A percentile compares a stretch with the other conserved stretches of the same genome.
Evolutionary conservation across 2,797 vertebrate genomes (phyloP).

Genomic region (Heterohyrax brucei): DNA sequence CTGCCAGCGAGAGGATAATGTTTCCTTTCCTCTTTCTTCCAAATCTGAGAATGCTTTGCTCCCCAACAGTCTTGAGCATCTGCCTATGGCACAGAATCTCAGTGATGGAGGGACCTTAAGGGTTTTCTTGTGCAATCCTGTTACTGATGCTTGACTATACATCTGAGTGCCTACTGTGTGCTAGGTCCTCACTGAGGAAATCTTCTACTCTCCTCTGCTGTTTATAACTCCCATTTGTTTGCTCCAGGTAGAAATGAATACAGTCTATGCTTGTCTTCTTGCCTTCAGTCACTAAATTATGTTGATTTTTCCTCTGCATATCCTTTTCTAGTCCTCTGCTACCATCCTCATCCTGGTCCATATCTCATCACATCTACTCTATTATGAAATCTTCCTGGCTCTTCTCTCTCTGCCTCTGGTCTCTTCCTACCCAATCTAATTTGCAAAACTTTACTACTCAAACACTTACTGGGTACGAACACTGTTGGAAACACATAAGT

Average conservation of each 20-base stretch:
- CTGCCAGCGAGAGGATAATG: slow-evolving; percentile 8
- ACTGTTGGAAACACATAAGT: slow-evolving; percentile 36
- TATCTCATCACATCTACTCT: slow-evolving; percentile 46
- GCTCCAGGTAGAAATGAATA: slow-evolving; percentile 61
- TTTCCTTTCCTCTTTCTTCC: slow-evolving; percentile 65
- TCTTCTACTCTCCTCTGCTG: not conserved
- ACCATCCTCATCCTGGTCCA: slow-evolving; percentile 33
- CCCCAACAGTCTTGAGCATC: not conserved
- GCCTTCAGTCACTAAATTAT: slow-evolving; percentile 46
- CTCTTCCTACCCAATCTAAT: slow-evolving; percentile 54
- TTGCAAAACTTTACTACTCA: slow-evolving; percentile 45
- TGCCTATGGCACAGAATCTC: slow-evolving; percentile 34
- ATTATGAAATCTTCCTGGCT: slow-evolving; percentile 42
- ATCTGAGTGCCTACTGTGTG: slow-evolving; percentile 24
- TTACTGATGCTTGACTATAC: slow-evolving; percentile 48
- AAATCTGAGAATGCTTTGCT: slow-evolving; percentile 57
- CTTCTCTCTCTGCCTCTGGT: slow-evolving; percentile 38
- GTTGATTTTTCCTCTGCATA: slow-evolving; percentile 46
- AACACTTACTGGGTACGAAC: slow-evolving; percentile 30
- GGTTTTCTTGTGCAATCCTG: slow-evolving; percentile 50
- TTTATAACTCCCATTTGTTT: slow-evolving; percentile 55
- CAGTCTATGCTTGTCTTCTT: slow-evolving; percentile 47
- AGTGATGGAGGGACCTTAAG: not conserved
- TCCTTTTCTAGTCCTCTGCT: slow-evolving; percentile 35
- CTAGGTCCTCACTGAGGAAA: slow-evolving; percentile 25